phyloP scores from a whole-genome alignment of 2,888 invertebrate genomes.

The Drosophila stalkeri region DNA sequence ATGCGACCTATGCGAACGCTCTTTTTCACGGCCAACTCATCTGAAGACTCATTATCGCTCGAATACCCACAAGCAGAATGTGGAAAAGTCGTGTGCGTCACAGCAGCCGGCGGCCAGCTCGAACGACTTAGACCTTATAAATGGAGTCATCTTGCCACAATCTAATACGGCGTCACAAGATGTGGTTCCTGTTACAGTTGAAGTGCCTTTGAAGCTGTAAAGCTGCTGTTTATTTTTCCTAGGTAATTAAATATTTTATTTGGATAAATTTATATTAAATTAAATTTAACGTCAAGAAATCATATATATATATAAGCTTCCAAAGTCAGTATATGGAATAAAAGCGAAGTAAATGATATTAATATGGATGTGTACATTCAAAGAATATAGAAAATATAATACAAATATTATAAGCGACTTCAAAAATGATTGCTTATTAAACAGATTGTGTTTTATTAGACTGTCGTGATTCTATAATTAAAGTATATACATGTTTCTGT shows the following conservation, averaged over 20 bases:
- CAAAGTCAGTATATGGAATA: neutral
- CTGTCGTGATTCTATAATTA: neutral
- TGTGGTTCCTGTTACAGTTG: constrained; percentile 8
- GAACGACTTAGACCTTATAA: neutral
- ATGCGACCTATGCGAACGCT: constrained; percentile 82
- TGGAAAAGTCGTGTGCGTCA: constrained; percentile 51
- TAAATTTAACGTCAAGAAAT: neutral
- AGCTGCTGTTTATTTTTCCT: neutral
- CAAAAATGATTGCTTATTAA: neutral
- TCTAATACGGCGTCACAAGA: neutral
- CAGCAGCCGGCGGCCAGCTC: constrained; percentile 6
- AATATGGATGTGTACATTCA: neutral
- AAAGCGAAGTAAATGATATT: neutral
- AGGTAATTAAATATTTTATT: neutral
- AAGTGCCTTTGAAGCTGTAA: constrained; percentile 18
- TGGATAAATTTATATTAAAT: constrained; percentile 1
- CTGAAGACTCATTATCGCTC: constrained; percentile 82
- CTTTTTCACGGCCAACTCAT: constrained; percentile 83
- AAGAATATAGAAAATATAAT: neutral
- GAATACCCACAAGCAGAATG: constrained; percentile 82
- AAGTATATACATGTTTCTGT: neutral
- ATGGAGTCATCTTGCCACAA: constrained; percentile 6
- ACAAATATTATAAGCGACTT: neutral
- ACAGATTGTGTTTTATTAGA: neutral
- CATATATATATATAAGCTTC: neutral